These are phyloP conservation scores for Apus apus DNA, from an alignment of 2,113 vertebrate genomes.

Conservation along the genomic window DNA sequence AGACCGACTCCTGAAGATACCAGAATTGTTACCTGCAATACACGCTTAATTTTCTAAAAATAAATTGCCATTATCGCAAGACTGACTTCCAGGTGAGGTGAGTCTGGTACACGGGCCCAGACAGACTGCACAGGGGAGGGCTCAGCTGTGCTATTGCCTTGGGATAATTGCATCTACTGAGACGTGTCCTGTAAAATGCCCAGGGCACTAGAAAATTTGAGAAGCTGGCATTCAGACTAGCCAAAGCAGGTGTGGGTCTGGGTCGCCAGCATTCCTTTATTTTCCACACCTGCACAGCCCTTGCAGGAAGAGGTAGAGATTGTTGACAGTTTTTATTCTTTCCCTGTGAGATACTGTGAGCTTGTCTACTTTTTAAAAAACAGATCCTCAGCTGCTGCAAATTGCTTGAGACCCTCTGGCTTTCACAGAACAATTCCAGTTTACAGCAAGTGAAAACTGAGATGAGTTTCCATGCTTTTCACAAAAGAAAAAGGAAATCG, in stretches of 20 bases:
- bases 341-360: not conserved
- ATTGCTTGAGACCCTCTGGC: not conserved
- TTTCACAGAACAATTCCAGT: not conserved
- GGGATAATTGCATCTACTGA: not conserved
- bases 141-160: not conserved
- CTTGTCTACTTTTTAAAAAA: not conserved
- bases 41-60: not conserved
- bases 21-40: not conserved
- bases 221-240: not conserved
- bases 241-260: not conserved
- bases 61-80: not conserved
- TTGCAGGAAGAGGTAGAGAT: not conserved
- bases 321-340: not conserved
- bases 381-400: not conserved
- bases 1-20: not conserved
- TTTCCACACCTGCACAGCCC: not conserved
- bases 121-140: not conserved
- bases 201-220: accelerated
- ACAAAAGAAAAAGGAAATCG: not conserved
- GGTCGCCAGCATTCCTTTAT: accelerated
- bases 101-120: not conserved
- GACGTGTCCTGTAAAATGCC: not conserved
- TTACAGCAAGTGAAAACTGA: not conserved
- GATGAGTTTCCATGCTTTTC: not conserved
- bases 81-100: not conserved